Base-by-base conservation (phyloP, 2,113 vertebrate species). In the Mormyrus iriodes region DNA sequence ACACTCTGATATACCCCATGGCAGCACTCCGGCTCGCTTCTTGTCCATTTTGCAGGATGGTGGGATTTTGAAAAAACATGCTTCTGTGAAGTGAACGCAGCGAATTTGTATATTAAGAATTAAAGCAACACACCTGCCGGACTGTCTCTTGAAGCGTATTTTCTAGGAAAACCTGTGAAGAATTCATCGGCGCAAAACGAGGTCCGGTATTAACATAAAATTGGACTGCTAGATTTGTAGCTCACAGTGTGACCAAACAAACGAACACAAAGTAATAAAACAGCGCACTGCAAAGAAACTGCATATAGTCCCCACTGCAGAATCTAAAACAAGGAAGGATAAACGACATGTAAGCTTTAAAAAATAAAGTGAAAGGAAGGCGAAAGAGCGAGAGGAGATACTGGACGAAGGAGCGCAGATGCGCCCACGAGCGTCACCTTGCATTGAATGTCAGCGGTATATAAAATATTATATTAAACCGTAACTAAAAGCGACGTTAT, bases 381-480 rank as follows among this genome's bases (percentile, higher is more conserved):
- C 48, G 89, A 69, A 51, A 24, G 49, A 21, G 88, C 69, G 76
- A n/a, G 49, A 79, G 49, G 90, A 83, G 55, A 87, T 46, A 55
- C 87, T 51, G 89, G 79, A 84, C 39, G 89, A 82, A 58, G 88
- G 58, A 73, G 52, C 21, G 27, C 89, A 46, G 49, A 73, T 58
- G 89, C 27, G 88, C 88, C 53, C 90, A 86, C 51, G 83, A 92
- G 92, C 76, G 69, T 86, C 87, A 79, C 55, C 46, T 88, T 88
- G 53, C 89, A 27, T 44, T 89, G 65, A 88, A 89, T 85, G 90
- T 82, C 88, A 58, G 79, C 48, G 79, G 17, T 69, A 83, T 39
- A 17, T 83, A 89, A 53, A 84, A 61, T 42, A 82, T 76, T 61
- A 12, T 52, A 48, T 46, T 84, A 48, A 84, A 84, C 9, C 42